A percentile compares a stretch with the other conserved stretches of the same genome.
These are phyloP conservation scores for Parelbella ahira DNA, from an alignment of 2,888 invertebrate genomes.

Conservation along the genomic window DNA sequence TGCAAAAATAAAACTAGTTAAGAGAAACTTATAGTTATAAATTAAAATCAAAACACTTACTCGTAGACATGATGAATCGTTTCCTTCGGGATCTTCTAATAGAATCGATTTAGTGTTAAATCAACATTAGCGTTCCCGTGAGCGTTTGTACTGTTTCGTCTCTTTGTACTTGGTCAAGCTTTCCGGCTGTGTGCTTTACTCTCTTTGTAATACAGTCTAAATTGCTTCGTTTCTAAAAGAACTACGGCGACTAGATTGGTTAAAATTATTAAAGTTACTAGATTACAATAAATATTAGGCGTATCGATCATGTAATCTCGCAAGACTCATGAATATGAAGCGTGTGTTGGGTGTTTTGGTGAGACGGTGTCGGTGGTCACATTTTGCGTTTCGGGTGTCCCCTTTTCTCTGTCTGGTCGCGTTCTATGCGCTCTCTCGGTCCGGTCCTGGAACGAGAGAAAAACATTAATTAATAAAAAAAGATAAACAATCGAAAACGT, in stretches of 20 bases:
- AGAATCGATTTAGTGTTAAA: constrained; percentile 68
- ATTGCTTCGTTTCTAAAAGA: constrained; percentile 69
- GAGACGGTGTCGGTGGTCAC: constrained; percentile 71
- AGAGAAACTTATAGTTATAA: constrained; percentile 31
- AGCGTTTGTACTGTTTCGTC: constrained; percentile 61
- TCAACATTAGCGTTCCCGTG: constrained; percentile 62
- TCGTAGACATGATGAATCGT: constrained; percentile 64
- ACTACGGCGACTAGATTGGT: constrained; percentile 79
- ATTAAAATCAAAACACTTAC: too few species aligned
- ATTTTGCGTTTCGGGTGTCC: constrained; percentile 49
- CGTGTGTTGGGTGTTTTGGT: constrained; percentile 51
- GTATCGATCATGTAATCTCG: constrained; percentile 69
- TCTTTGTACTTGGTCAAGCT: constrained; percentile 64
- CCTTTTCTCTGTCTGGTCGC: constrained; percentile 37
- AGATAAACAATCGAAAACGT: neutral
- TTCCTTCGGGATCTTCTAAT: constrained; percentile 59
- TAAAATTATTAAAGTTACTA: constrained; percentile 62
- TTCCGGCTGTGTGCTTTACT: constrained; percentile 34
- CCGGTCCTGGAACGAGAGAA: constrained; percentile 52
- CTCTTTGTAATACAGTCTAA: constrained; percentile 54
- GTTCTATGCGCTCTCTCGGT: constrained; percentile 36
- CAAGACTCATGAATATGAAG: constrained; percentile 68
- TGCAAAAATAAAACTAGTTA: too few species aligned
- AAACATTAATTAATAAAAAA: constrained; percentile 25
- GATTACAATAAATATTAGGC: constrained; percentile 65